phyloP scores from a whole-genome alignment of 2,888 invertebrate genomes.

The Notodonta dromedarius region DNA sequence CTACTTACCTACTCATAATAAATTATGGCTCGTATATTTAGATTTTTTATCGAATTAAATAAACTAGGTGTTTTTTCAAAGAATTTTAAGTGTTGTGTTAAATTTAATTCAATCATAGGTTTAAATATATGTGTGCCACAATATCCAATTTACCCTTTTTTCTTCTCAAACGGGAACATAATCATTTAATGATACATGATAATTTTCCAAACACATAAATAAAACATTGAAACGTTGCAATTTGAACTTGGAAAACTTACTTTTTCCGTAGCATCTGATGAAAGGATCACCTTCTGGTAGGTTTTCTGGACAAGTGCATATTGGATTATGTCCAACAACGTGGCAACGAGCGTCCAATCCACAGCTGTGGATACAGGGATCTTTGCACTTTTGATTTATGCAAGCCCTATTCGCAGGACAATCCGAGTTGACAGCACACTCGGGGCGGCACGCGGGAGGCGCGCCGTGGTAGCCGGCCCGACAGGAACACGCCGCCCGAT shows the following conservation, averaged over 20 bases:
- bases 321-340: conserved; percentile 91
- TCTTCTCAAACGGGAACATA: no score
- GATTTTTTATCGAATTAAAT: no score
- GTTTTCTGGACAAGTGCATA: conserved; percentile 88
- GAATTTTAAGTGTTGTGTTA: no score
- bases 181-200: no score
- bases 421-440: conserved; percentile 91
- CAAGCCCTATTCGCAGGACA: conserved; percentile 90
- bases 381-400: conserved; percentile 89
- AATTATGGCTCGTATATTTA: no score
- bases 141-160: no score
- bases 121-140: no score
- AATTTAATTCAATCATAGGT: no score
- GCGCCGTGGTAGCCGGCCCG: conserved; percentile 87
- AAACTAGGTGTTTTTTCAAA: no score
- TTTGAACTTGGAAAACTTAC: conserved; percentile 52
- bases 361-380: conserved; percentile 91
- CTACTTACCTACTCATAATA: no score
- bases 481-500: conserved; percentile 90
- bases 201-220: no score
- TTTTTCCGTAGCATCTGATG: conserved; percentile 85
- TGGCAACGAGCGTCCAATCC: conserved; percentile 91
- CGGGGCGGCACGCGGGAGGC: conserved; percentile 90
- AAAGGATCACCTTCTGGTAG: conserved; percentile 91
- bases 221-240: no score